A percentile compares a stretch with the other conserved stretches of the same genome.
Evolutionary conservation across 2,888 invertebrate species (phyloP).

Genomic region (Tromatobia lineatoria): DNA sequence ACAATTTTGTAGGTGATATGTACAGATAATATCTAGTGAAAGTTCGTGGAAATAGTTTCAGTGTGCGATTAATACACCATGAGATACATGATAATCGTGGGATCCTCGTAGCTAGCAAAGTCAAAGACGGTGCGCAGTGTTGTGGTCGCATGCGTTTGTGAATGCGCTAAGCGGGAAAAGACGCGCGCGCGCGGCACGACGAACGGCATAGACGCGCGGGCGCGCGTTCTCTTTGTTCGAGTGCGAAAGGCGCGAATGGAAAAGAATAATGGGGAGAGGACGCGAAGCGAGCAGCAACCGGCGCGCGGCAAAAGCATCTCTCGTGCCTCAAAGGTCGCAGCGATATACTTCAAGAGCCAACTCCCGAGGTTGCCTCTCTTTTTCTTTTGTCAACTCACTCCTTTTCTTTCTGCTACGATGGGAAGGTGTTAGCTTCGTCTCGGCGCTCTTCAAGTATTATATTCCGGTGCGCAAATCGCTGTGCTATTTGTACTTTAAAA

Average conservation of each 20-base stretch:
- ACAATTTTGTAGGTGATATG: constrained; percentile 1
- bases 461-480: not conserved
- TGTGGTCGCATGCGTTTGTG: constrained; percentile 15
- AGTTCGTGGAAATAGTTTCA: constrained; percentile 16
- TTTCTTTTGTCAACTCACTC: not conserved
- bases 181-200: not conserved
- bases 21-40: constrained; percentile 27
- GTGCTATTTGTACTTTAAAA: no score
- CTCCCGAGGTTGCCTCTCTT: constrained; percentile 39
- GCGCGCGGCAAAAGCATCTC: constrained; percentile 38
- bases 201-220: not conserved
- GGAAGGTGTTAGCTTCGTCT: not conserved
- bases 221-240: constrained; percentile 64
- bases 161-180: not conserved
- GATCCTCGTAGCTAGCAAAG: constrained; percentile 35
- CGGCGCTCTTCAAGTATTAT: not conserved
- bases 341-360: constrained; percentile 49
- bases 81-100: constrained; percentile 56
- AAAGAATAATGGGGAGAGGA: constrained; percentile 61
- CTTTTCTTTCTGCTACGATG: not conserved
- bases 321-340: constrained; percentile 59
- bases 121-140: not conserved
- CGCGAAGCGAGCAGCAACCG: constrained; percentile 30
- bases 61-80: constrained; percentile 12
- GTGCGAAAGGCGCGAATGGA: constrained; percentile 58